Base-by-base conservation (phyloP, 2,888 invertebrate genomes). In the Callinectes sapidus region DNA sequence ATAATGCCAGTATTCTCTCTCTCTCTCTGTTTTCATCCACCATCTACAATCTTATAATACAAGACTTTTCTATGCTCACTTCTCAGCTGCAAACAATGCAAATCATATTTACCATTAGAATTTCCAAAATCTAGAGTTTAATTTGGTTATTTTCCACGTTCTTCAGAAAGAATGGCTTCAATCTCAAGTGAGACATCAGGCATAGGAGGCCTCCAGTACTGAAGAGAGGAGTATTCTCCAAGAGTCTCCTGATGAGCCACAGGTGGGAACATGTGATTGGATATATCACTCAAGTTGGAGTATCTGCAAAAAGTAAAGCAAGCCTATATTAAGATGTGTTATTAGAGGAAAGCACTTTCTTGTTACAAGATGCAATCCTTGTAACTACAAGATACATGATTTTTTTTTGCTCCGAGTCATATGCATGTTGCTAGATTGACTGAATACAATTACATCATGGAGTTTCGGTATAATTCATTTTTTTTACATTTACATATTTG, bases 181-280 rank as follows among this genome's bases (percentile, higher is more conserved):
- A 94, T 94, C 71, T 94, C 94, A 35, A 77, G 77, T n/a, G 93
- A 91, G 71, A 97, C 95, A 94, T 97, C 96, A 2, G 97, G 97
- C 94, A 99, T 96, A 16, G 99, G 98, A 95, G 98, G 98, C 95
- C 99, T 97, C 99, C 99, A 99, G 96, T 97, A 99, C 95, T 98
- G 97, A 95, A 98, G 98, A 95, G 97, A 97, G 94, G 98, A 98
- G 96, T 97, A 99, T 93, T 96, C 96, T 85, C 95, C 95, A 28
- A 95, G 95, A 18, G 95, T 94, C 92, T 95, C 97, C 95, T 96
- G 97, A 95, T 96, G 96, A 89, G 98, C 97, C 87, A 95, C 95
- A 0, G 96, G 96, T 95, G 99, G 99, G 96, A 99, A 99, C 96
- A 99, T 97, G 96, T 99, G 98, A 96, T 99, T 99, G 95, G 98